Evolutionary conservation across 2,113 vertebrate genomes (phyloP).

Genomic region (Charina bottae): DNA sequence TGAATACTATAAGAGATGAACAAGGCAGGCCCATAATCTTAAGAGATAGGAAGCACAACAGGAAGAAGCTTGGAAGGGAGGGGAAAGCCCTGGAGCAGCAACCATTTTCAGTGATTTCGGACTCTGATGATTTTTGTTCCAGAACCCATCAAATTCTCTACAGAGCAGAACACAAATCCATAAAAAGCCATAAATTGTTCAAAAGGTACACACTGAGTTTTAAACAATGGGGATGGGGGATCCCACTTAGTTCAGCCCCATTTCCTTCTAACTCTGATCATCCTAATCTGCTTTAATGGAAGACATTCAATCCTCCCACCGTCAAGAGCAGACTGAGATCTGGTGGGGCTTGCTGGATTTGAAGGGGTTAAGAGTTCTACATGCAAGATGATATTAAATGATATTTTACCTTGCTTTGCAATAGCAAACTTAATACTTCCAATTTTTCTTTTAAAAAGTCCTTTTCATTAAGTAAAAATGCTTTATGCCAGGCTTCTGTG

Average conservation of each 20-base stretch:
- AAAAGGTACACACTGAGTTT: neutral
- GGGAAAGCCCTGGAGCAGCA: neutral
- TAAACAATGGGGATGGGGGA: no score
- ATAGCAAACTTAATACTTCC: constrained; percentile 59
- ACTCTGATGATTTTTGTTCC: neutral
- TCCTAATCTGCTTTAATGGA: constrained; percentile 31
- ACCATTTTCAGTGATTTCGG: neutral
- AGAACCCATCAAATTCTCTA: neutral
- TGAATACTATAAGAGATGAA: neutral
- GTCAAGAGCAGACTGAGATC: constrained; percentile 64
- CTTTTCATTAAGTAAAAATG: constrained; percentile 66
- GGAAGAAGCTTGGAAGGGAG: neutral
- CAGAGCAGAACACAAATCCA: neutral
- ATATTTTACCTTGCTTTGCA: constrained; percentile 58
- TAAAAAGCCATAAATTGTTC: neutral
- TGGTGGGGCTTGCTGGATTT: constrained; percentile 57
- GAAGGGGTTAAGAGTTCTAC: constrained; percentile 49
- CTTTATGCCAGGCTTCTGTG: constrained; percentile 61
- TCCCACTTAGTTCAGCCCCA: neutral
- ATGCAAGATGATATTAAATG: constrained; percentile 50
- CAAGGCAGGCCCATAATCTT: neutral
- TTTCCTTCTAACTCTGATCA: constrained; percentile 60
- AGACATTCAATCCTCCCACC: constrained; percentile 61
- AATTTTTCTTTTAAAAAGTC: constrained; percentile 53
- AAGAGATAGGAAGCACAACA: neutral